These are phyloP conservation scores for Malurus cyaneus DNA, from an alignment of 2,113 vertebrate species.

Conservation along the genomic window DNA sequence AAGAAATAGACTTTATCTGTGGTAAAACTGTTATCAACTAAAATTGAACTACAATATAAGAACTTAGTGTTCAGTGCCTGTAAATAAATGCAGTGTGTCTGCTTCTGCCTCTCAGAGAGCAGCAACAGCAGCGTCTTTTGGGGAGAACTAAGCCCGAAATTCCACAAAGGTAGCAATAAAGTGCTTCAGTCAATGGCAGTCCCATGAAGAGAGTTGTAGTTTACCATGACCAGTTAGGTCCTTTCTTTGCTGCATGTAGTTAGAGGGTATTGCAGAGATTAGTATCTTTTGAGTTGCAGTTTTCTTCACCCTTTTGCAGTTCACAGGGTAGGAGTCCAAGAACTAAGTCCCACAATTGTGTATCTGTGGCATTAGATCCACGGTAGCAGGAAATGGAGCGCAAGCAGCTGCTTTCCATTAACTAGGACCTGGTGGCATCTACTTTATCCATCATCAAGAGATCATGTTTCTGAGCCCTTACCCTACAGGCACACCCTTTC, in stretches of 20 bases:
- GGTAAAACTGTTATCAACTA: background rate
- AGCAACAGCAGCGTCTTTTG: background rate
- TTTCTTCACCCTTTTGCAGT: background rate
- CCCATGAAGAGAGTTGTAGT: background rate
- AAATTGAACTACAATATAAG: background rate
- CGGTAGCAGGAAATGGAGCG: background rate
- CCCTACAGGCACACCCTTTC: background rate
- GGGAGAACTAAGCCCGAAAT: background rate
- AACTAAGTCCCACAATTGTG: rapidly evolving
- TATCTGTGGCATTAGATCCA: background rate
- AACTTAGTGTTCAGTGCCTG: background rate
- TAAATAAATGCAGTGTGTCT: background rate
- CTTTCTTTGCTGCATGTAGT: background rate
- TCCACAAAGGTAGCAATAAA: background rate
- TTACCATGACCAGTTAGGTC: background rate
- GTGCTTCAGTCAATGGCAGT: background rate
- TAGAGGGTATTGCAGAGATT: background rate
- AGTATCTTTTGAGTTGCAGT: background rate
- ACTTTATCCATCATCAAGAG: rapidly evolving
- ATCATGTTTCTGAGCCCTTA: rapidly evolving
- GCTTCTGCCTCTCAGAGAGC: background rate
- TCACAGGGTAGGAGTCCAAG: background rate
- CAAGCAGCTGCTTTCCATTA: background rate
- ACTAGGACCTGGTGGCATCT: background rate
- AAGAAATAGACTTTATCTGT: background rate